Evolutionary conservation across 2,113 vertebrate genomes (phyloP).

Genomic region (Rostratula benghalensis): DNA sequence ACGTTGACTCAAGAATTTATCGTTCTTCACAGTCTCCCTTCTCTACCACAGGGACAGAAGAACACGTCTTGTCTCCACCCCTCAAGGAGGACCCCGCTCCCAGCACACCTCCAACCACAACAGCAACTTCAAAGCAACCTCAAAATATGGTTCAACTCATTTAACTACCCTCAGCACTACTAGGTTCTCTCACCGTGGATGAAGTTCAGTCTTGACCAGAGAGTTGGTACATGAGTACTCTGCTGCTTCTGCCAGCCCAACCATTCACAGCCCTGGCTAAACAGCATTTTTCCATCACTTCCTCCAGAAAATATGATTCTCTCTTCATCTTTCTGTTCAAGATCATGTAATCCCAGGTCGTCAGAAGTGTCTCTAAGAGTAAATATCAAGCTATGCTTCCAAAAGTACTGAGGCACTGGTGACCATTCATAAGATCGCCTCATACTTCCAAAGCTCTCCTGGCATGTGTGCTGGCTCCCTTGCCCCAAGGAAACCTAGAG

Average conservation of each 20-base stretch:
- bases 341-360: neutral
- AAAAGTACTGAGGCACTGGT: neutral
- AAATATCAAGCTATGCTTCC: neutral
- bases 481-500: neutral
- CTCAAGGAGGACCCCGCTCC: rapidly evolving
- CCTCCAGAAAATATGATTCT: neutral
- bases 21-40: neutral
- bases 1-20: neutral
- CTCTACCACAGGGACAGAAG: neutral
- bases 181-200: neutral
- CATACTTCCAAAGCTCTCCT: neutral
- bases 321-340: neutral
- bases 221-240: neutral
- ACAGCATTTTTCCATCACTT: neutral
- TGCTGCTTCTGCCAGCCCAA: neutral
- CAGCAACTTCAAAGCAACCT: neutral
- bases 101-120: neutral
- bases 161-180: neutral
- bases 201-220: neutral
- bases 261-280: neutral
- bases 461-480: neutral
- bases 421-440: rapidly evolving
- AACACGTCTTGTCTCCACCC: rapidly evolving
- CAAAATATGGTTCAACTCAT: neutral
- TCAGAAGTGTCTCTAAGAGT: neutral